Conservation (phyloP, 2,113 vertebrate species). For the human region GRCh38 chr5:158630001-158630500, state of each 20-base stretch:
- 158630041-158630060: not conserved
- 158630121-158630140: not conserved
- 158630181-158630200: not conserved
- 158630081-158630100: constrained; percentile 37
- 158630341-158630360: not conserved
- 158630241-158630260: not conserved
- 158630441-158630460: not conserved
- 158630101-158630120: not conserved
- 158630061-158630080: not conserved
- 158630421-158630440: not conserved
- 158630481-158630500: not conserved
- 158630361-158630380: not conserved
- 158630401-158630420: not conserved
- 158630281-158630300: not conserved
- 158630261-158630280: not conserved
- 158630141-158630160: not conserved
- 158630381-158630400: not conserved
- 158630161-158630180: not conserved
- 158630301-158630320: not conserved
- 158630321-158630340: not conserved
- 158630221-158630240: not conserved
- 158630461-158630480: not conserved
- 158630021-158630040: not conserved
- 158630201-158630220: not conserved
- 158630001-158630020: not conserved